Evolutionary conservation across 2,797 vertebrate genomes (phyloP), one percentile per base, ranked within the genome.

Genomic region (Clarias pachynema): DNA sequence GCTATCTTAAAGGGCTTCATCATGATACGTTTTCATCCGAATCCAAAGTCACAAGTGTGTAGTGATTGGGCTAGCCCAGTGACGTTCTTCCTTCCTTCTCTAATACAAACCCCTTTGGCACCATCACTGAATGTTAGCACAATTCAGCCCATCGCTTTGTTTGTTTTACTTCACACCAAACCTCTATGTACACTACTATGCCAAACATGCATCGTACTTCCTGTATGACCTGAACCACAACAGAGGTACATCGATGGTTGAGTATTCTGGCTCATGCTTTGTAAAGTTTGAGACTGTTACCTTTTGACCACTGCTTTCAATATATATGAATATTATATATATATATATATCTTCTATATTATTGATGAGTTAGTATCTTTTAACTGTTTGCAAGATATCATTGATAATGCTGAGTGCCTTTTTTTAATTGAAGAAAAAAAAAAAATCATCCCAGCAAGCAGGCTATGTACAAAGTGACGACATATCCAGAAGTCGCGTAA

Each of bases 221-320:
- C 91, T 88, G 84, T 87, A 53, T 88, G 85, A 91, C 90, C 85
- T 72, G 65, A 79, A 83, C 86, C 87, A 91, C 91, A 87, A 89
- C 86, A 87, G 90, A 88, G 89, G 77, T 86, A 83, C 85, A 92
- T 91, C 90, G 91, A 92, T 85, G 88, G 90, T 92, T 91, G 92
- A 90, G 90, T 92, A 92, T 92, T 92, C 90, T 89, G 92, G 93
- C 93, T 92, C 89, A 90, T 91, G 91, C 92, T 94, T 93, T 93
- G 94, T 95, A 94, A 93, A 95, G 94, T 93, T 94, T 92, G 92
- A 94, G 95, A 96, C 95, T 96, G 95, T 96, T 95, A 95, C 89
- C 92, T 95, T 94, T 94, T 94, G 94, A 94, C 92, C 94, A 94
- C 94, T 94, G 91, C 92, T 93, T 95, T 93, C 93, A 91, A 94